Base-by-base conservation (phyloP, 2,888 invertebrate species). In the Xanthorhoe designata region DNA sequence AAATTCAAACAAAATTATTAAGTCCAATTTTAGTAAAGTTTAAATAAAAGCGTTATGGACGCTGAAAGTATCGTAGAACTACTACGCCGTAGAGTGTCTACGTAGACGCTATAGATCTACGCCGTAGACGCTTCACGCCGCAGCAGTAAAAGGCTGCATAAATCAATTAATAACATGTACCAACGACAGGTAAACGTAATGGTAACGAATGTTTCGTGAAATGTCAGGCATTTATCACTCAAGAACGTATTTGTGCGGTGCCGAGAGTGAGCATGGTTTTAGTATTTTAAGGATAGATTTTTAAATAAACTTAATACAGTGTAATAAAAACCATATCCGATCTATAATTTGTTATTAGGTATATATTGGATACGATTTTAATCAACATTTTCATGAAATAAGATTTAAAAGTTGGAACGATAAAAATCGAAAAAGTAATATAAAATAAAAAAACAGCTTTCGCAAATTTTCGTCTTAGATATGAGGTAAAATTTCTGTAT, bases 181-280 rank as follows among this genome's bases (percentile, higher is more conserved):
- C 63, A 54, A 61, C 32, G 57, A 68, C 70, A 75, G 75, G 75
- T 74, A 72, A 58, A 66, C 68, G 68, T 72, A 76, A 79, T 75
- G 73, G 76, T 75, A 73, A 68, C 71, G 63, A 65, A 78, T 79
- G 75, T 76, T 75, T 78, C 75, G 75, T 65, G 75, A 73, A 77
- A 75, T 78, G 77, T 80, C 82, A 78, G 70, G 67, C 78, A 80
- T 84, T 83, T 82, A 82, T 82, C 82, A 82, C 80, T 77, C 72
- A 71, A 66, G 66, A 58, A 64, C 66, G 74, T 72, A 74, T 73
- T 71, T 66, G 61, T 68, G 71, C 61, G 62, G 59, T 17, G 49
- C 55, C 73, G 0, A 72, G 71, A 70, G 75, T 66, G 69, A 32
- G 70, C 38, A 58, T 17, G 59, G 18, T 58, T 70, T 8, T 0